Percentiles rank a stretch among this genome's conserved stretches.
These are phyloP conservation scores for Eupleurogrammus muticus DNA, from an alignment of 2,797 vertebrate species.

Conservation along the genomic window DNA sequence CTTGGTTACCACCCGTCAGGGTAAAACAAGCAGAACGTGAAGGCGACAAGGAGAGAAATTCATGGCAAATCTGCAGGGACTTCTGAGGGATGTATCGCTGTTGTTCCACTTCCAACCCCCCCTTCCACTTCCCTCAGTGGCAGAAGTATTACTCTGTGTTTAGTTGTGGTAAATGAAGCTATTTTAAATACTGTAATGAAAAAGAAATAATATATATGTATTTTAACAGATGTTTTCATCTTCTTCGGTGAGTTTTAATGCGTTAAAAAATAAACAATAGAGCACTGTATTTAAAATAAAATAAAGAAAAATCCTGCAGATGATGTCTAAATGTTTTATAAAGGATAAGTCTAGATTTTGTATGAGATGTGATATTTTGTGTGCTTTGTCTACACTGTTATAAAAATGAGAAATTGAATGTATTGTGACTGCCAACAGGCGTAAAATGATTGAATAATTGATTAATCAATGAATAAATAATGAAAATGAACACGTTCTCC, in stretches of 20 bases:
- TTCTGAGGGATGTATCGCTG: conserved; percentile 36
- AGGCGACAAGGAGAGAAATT: conserved; percentile 1
- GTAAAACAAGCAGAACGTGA: not conserved
- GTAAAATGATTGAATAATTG: conserved; percentile 71
- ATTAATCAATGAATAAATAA: conserved; percentile 68
- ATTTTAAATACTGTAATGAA: conserved; percentile 84
- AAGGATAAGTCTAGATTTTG: conserved; percentile 82
- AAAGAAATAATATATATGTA: conserved; percentile 80
- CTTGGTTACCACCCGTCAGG: not conserved
- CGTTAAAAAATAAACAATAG: conserved; percentile 52
- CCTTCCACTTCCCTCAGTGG: conserved; percentile 45
- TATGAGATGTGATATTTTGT: conserved; percentile 85
- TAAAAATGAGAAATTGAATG: conserved; percentile 82
- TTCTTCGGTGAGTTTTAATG: conserved; percentile 81
- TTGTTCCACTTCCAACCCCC: conserved; percentile 42
- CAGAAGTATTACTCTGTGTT: conserved; percentile 75
- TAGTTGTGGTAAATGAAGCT: conserved; percentile 82
- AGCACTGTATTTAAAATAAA: conserved; percentile 71
- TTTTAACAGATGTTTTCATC: conserved; percentile 82
- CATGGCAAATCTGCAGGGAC: conserved; percentile 27
- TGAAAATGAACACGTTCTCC: conserved; percentile 26
- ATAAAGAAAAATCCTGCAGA: conserved; percentile 59
- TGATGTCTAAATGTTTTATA: conserved; percentile 86
- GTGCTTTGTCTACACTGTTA: conserved; percentile 79
- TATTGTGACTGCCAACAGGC: conserved; percentile 79